These are phyloP conservation scores for Drosophila trichaetosa DNA, from an alignment of 2,888 invertebrate species.

Conservation along the genomic window DNA sequence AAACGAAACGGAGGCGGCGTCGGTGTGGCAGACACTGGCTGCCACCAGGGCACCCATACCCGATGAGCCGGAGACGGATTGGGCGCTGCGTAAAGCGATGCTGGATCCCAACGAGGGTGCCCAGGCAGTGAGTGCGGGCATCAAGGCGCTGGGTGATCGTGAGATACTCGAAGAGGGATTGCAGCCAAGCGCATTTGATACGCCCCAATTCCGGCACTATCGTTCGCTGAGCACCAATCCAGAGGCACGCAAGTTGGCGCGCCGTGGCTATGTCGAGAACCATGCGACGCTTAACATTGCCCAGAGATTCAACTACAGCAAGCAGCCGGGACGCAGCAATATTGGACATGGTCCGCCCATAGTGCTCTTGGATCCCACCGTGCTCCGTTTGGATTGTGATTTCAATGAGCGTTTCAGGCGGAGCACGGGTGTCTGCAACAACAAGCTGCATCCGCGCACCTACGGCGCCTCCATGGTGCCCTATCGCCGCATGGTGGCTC, in stretches of 20 bases:
- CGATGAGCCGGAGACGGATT: slow-evolving; percentile 72
- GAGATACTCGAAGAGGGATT: slow-evolving; percentile 86
- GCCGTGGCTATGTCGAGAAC: slow-evolving; percentile 89
- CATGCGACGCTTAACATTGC: slow-evolving; percentile 88
- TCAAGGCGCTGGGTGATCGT: slow-evolving; percentile 86
- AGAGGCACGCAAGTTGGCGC: slow-evolving; percentile 87
- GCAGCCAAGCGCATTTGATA: slow-evolving; percentile 85
- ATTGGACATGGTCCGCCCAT: slow-evolving; percentile 84
- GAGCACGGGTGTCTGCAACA: slow-evolving; percentile 92
- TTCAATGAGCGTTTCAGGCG: slow-evolving; percentile 87
- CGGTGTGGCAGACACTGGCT: slow-evolving; percentile 35
- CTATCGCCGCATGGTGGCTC: slow-evolving; percentile 89
- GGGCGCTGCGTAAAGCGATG: slow-evolving; percentile 62
- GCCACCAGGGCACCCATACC: slow-evolving; percentile 63
- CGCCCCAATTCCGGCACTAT: slow-evolving; percentile 90
- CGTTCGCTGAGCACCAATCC: slow-evolving; percentile 88
- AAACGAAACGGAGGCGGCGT: slow-evolving; percentile 37
- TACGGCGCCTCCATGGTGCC: slow-evolving; percentile 91
- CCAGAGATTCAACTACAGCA: slow-evolving; percentile 85
- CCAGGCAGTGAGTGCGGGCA: slow-evolving; percentile 87
- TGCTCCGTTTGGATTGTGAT: slow-evolving; percentile 83
- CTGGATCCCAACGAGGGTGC: slow-evolving; percentile 63
- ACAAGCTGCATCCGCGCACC: slow-evolving; percentile 87
- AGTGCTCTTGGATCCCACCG: slow-evolving; percentile 69
- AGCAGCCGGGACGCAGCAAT: slow-evolving; percentile 77